Evolutionary conservation across 1,140 invertebrate genomes (phyloP).

Genomic region (Drosophila littoralis): DNA sequence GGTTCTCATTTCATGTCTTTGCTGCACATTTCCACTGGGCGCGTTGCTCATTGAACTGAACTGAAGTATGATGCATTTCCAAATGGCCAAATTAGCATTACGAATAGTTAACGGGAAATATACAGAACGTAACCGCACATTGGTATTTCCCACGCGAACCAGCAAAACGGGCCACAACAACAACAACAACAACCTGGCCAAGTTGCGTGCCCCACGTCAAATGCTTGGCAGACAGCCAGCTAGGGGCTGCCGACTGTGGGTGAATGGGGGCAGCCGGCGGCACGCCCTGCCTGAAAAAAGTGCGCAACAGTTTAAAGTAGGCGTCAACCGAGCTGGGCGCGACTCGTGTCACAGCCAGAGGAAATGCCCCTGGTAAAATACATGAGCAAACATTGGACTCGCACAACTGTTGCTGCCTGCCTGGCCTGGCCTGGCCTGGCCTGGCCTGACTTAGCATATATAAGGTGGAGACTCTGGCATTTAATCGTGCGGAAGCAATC

Average conservation of each 20-base stretch:
- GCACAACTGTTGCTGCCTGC: conserved; percentile 64
- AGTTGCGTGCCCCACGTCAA: conserved; percentile 47
- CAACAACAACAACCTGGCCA: conserved; percentile 33
- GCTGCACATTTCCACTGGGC: conserved; percentile 31
- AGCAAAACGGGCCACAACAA: conserved; percentile 16
- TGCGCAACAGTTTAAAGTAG: conserved; percentile 78
- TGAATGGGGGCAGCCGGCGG: conserved; percentile 7
- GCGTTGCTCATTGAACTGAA: conserved; percentile 15
- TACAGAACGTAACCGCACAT: conserved; percentile 38
- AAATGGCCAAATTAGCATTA: conserved; percentile 59
- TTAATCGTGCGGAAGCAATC: conserved; percentile 82
- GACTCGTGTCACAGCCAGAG: conserved; percentile 39
- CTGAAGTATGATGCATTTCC: conserved; percentile 7
- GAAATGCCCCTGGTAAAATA: conserved; percentile 7
- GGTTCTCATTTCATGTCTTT: background rate
- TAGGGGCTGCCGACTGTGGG: background rate
- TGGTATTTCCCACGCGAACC: conserved; percentile 66
- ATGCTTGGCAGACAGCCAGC: conserved; percentile 56
- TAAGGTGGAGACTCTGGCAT: conserved; percentile 19
- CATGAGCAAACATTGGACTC: conserved; percentile 19
- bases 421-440: conserved; percentile 4
- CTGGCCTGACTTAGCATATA: conserved; percentile 52
- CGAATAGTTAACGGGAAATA: conserved; percentile 34
- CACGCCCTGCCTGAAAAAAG: conserved; percentile 63
- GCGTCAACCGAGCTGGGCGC: conserved; percentile 48